These are phyloP conservation scores for Parapsyche elsis DNA, from an alignment of 1,140 invertebrate genomes.

Conservation along the genomic window DNA sequence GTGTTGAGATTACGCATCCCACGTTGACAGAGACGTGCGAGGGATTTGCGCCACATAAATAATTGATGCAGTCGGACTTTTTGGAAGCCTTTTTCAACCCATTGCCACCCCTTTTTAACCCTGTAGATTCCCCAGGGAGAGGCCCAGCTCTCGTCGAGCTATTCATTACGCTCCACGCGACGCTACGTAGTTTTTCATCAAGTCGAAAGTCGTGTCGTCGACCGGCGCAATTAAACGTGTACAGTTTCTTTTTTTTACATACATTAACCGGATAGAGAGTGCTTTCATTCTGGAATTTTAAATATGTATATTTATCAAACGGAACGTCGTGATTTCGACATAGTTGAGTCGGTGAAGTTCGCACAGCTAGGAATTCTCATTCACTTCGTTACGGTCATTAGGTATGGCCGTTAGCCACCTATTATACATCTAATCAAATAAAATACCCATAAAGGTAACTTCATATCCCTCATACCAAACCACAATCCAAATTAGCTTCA, in stretches of 20 bases:
- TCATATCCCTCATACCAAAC: neutral
- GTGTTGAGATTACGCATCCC: conserved; percentile 12
- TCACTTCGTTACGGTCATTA: neutral
- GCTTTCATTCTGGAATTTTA: no score
- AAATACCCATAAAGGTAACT: neutral
- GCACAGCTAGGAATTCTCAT: neutral
- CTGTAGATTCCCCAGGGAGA: neutral
- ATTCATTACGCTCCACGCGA: neutral
- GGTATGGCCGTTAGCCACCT: neutral
- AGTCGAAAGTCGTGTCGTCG: neutral
- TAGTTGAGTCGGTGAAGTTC: no score
- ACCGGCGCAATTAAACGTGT: neutral
- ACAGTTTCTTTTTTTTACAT: neutral
- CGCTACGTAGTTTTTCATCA: neutral
- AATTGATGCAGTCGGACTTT: conserved; percentile 27
- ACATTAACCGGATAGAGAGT: no score
- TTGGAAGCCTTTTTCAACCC: neutral
- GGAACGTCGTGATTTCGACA: no score
- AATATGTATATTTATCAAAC: no score
- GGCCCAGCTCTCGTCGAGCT: neutral
- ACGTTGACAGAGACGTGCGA: conserved; percentile 17
- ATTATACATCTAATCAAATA: neutral
- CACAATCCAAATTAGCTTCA: no score
- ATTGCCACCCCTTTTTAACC: neutral
- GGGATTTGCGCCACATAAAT: conserved; percentile 32